Conservation (phyloP, 1,140 invertebrate species). For the Cepaea nemoralis region DNA sequence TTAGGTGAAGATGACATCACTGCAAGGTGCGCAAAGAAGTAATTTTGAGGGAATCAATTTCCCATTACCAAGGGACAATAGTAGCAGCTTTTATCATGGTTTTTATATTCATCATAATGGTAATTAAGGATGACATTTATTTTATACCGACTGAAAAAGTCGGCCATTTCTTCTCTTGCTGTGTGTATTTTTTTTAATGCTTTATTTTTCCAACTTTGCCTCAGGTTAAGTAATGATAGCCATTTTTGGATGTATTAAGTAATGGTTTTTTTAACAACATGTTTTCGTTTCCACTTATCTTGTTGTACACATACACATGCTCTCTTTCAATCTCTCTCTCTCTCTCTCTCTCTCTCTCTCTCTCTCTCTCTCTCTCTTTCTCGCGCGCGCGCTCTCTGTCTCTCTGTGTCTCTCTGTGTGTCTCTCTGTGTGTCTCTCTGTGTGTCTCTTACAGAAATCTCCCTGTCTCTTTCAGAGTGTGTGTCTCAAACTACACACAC, state of each 20-base stretch:
- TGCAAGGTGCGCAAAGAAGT: not conserved
- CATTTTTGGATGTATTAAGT: not conserved
- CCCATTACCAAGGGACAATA: not conserved
- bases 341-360: not conserved
- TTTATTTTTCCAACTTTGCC: not conserved
- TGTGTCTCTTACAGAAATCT: too few relatives aligned
- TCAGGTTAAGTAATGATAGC: not conserved
- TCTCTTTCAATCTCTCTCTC: not conserved
- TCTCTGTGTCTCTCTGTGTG: not conserved
- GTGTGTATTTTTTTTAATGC: too few relatives aligned
- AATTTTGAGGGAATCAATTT: conserved; percentile 1
- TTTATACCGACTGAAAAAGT: not conserved
- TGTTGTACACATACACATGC: too few relatives aligned
- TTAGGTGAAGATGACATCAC: not conserved
- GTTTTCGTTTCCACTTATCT: too few relatives aligned
- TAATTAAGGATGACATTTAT: not conserved
- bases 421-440: too few relatives aligned
- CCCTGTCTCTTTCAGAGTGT: not conserved
- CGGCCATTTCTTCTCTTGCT: not conserved
- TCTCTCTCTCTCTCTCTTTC: too few relatives aligned
- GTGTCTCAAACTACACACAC: too few relatives aligned
- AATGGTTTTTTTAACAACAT: not conserved
- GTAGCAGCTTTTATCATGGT: not conserved
- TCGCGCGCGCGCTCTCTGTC: not conserved
- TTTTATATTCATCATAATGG: not conserved